These are phyloP conservation scores for Nyctibius grandis DNA, from an alignment of 2,797 vertebrate species.

Conservation along the genomic window DNA sequence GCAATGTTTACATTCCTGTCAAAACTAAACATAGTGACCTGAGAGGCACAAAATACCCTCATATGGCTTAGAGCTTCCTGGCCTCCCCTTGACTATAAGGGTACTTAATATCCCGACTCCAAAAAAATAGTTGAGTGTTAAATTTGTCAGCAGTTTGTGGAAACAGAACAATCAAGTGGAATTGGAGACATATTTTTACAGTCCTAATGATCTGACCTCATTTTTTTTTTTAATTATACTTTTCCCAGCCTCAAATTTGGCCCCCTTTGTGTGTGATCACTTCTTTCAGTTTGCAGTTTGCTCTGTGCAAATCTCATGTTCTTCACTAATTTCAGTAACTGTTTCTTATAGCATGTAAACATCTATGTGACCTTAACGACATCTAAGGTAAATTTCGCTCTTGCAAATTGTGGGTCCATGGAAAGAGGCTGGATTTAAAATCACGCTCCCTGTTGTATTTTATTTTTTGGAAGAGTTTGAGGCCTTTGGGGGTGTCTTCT, in stretches of 20 bases:
- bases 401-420: background rate
- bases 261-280: background rate
- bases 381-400: background rate
- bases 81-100: background rate
- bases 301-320: background rate
- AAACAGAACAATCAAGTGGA: background rate
- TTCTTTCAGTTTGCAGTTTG: background rate
- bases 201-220: background rate
- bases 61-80: background rate
- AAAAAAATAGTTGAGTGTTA: background rate
- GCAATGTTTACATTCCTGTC: slow-evolving; percentile 32
- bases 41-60: background rate
- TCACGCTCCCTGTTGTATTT: background rate
- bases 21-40: background rate
- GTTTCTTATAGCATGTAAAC: background rate
- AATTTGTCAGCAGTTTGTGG: background rate
- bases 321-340: background rate
- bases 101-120: background rate
- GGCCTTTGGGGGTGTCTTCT: background rate
- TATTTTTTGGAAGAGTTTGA: background rate
- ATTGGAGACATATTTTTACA: background rate
- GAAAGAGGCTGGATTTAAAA: background rate
- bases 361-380: background rate
- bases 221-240: background rate
- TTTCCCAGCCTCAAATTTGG: background rate